Evolutionary conservation across 2,113 vertebrate species (phyloP).

Genomic region (Prochilodus magdalenae): DNA sequence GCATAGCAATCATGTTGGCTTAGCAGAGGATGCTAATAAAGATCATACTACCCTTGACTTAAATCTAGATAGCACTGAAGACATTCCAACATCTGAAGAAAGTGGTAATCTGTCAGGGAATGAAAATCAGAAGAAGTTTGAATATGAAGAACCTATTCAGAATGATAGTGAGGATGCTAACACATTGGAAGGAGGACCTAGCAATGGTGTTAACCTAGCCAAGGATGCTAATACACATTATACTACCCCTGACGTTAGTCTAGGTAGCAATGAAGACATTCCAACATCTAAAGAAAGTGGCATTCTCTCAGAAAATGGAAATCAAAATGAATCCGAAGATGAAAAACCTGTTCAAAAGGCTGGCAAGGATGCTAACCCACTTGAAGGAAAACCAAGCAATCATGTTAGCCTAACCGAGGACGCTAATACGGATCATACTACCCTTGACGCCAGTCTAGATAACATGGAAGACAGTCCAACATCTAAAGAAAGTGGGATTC

Average conservation of each 20-base stretch:
- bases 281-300: background rate
- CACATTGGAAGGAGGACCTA: too few species aligned
- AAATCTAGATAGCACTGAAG: background rate
- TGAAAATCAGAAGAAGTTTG: too few species aligned
- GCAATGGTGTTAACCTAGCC: too few species aligned
- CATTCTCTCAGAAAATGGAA: conserved; percentile 11
- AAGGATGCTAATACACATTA: background rate
- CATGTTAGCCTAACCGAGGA: background rate
- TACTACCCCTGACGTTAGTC: background rate
- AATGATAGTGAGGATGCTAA: too few species aligned
- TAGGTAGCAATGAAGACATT: background rate
- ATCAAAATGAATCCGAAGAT: background rate
- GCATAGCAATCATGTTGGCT: background rate
- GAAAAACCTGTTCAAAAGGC: background rate
- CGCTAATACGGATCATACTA: background rate
- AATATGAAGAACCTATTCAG: too few species aligned
- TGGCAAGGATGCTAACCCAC: background rate
- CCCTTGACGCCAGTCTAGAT: too few species aligned
- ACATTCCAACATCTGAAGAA: background rate
- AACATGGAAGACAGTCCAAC: too few species aligned
- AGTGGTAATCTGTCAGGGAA: background rate
- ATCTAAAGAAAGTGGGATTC: background rate
- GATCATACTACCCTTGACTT: background rate
- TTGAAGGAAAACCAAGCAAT: background rate
- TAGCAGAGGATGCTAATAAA: background rate